phyloP scores from a whole-genome alignment of 2,888 invertebrate genomes.

The Cosmia trapezina region DNA sequence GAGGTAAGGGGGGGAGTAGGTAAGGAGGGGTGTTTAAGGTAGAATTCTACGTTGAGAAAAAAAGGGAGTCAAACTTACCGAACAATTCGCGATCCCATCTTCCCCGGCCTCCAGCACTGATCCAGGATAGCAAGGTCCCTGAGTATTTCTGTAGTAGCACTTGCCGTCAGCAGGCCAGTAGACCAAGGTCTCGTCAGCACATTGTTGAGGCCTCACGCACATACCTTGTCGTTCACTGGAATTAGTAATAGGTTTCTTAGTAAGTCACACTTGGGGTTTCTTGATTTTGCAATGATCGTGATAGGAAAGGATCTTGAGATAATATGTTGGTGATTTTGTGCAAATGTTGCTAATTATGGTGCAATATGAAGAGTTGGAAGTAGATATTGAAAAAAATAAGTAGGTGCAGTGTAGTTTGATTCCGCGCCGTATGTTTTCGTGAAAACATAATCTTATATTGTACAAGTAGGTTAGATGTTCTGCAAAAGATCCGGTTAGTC shows the following conservation, averaged over 20 bases:
- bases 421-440: no score
- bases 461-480: background rate
- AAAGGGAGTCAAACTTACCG: conserved; percentile 75
- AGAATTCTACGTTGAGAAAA: no score
- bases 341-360: background rate
- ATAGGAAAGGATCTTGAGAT: conserved; percentile 34
- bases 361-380: conserved; percentile 1
- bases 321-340: background rate
- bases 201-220: conserved; percentile 92
- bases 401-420: no score
- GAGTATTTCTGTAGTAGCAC: conserved; percentile 93
- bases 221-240: conserved; percentile 93
- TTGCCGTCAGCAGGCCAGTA: conserved; percentile 95
- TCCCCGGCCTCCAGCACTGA: conserved; percentile 91
- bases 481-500: background rate
- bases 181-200: conserved; percentile 91
- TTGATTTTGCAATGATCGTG: conserved; percentile 26
- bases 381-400: background rate
- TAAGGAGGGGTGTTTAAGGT: no score
- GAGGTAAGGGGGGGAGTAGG: no score
- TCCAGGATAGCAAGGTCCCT: conserved; percentile 94
- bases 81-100: conserved; percentile 92
- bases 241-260: conserved; percentile 63
- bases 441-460: no score
- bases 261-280: conserved; percentile 43